Base-by-base conservation (phyloP, 2,797 vertebrate genomes). In the Lepilemur ruficaudatus region DNA sequence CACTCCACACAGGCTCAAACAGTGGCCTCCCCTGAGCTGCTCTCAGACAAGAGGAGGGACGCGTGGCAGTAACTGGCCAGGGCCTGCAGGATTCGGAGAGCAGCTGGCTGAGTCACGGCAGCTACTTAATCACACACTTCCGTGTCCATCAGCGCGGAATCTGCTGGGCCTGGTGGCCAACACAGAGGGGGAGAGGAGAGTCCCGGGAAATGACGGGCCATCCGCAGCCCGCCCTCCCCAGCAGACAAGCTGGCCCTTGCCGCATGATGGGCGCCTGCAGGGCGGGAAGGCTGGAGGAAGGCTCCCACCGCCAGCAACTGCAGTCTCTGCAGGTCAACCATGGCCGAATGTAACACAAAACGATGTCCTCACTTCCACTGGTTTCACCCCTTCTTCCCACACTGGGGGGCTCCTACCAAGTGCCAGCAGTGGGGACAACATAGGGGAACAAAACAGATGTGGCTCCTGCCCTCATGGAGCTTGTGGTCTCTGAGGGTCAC, bases 121-220 rank as follows among this genome's bases (percentile, higher is more conserved):
- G 76, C 82, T 43, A 0, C 22, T 7, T 14, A 7, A 67, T 18
- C 1, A 0, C 17, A 18, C 32, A 46, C 13, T 4, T 1, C 2
- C 6, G 0, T 17, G 23, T 38, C 35, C 81, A 2, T 50, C 57
- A 1, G 1, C 10, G 0, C 22, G 23, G 69, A 50, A 17, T 43
- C 61, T 41, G 32, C 52, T 3, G 2, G 80, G 35, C 57, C 63
- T 17, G 2, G 17, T 2, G 14, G 46, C 30, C 55, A n/a, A 20
- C 0, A 1, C 0, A 0, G 46, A 35, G 12, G 22, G 38, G 23
- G 35, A 85, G 35, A 38, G 17, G 17, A 46, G 63, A 46, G 61
- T 38, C 30, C 70, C 61, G 9, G 35, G 52, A 73, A 73, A 61
- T 52, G 0, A 38, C 46, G 35, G 79, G 20, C 76, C 46, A 7